Evolutionary conservation across 2,888 invertebrate species (phyloP).

Genomic region (Sipunculus nudus): DNA sequence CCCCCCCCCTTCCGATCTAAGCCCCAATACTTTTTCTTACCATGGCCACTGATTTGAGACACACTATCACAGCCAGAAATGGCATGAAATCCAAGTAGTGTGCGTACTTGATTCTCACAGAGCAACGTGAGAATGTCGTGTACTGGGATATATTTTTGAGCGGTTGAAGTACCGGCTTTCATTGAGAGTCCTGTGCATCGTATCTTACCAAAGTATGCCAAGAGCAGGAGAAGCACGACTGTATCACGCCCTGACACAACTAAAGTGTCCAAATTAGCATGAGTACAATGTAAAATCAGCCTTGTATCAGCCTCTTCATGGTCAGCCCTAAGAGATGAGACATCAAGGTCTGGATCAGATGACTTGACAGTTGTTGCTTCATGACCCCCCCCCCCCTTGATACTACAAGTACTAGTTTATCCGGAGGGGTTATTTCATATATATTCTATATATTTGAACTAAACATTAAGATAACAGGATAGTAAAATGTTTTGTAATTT

Average conservation of each 20-base stretch:
- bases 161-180: slow-evolving; percentile 10
- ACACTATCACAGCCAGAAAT: not conserved
- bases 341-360: slow-evolving; percentile 9
- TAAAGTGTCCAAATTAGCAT: not conserved
- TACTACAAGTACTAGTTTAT: too few species aligned
- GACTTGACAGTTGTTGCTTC: slow-evolving; percentile 2
- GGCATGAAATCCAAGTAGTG: slow-evolving; percentile 1
- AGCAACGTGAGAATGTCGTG: not conserved
- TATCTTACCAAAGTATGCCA: slow-evolving; percentile 14
- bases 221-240: slow-evolving; percentile 11
- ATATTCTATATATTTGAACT: too few species aligned
- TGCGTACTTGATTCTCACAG: not conserved
- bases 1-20: too few species aligned
- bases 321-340: not conserved
- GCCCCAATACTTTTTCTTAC: slow-evolving; percentile 11
- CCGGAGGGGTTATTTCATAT: too few species aligned
- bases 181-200: slow-evolving; percentile 2
- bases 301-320: slow-evolving; percentile 14
- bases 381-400: slow-evolving; percentile 6
- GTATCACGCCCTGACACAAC: slow-evolving; percentile 12
- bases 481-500: too few species aligned
- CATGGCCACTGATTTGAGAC: slow-evolving; percentile 11
- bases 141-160: not conserved
- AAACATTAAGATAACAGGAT: too few species aligned
- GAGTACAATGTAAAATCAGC: slow-evolving; percentile 2